A percentile compares a stretch with the other conserved stretches of the same genome.
phyloP scores from a whole-genome alignment of 2,113 vertebrate genomes.

The Embiotoca jacksoni region DNA sequence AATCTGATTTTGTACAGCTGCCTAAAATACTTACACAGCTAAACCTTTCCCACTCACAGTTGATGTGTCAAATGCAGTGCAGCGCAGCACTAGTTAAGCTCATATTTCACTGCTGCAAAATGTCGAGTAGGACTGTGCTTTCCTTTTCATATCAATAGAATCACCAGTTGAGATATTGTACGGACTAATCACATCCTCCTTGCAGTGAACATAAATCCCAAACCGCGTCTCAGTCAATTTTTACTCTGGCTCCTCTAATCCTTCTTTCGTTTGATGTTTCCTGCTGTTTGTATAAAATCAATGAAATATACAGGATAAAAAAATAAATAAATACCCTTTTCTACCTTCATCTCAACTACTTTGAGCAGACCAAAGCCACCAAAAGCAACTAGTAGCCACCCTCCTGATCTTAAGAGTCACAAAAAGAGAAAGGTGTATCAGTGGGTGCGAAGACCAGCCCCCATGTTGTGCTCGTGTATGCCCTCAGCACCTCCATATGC shows the following conservation, averaged over 20 bases:
- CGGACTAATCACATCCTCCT: conserved; percentile 62
- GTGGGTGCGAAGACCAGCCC: conserved; percentile 59
- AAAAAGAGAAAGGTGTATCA: conserved; percentile 63
- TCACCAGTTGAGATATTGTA: conserved; percentile 37
- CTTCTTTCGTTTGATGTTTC: conserved; percentile 59
- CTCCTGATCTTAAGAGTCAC: conserved; percentile 43
- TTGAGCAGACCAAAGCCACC: conserved; percentile 44
- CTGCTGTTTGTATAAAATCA: conserved; percentile 70
- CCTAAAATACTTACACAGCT: conserved; percentile 37
- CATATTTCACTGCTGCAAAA: conserved; percentile 14
- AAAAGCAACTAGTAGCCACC: conserved; percentile 21
- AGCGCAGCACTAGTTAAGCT: conserved; percentile 3
- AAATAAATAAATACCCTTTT: conserved; percentile 24
- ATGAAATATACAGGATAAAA: conserved; percentile 54
- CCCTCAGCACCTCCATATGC: conserved; percentile 77
- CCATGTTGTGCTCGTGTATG: conserved; percentile 64
- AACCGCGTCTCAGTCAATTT: conserved; percentile 60
- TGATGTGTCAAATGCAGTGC: conserved; percentile 46
- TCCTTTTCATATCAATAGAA: conserved; percentile 56
- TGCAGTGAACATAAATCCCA: conserved; percentile 47
- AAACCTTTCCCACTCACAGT: conserved; percentile 38
- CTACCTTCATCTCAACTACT: conserved; percentile 43
- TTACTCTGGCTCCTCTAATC: conserved; percentile 58
- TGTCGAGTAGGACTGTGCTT: conserved; percentile 23
- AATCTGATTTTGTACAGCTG: conserved; percentile 27